Evolutionary conservation across 2,888 invertebrate species (phyloP).

Genomic region (Lucinisca nassula): DNA sequence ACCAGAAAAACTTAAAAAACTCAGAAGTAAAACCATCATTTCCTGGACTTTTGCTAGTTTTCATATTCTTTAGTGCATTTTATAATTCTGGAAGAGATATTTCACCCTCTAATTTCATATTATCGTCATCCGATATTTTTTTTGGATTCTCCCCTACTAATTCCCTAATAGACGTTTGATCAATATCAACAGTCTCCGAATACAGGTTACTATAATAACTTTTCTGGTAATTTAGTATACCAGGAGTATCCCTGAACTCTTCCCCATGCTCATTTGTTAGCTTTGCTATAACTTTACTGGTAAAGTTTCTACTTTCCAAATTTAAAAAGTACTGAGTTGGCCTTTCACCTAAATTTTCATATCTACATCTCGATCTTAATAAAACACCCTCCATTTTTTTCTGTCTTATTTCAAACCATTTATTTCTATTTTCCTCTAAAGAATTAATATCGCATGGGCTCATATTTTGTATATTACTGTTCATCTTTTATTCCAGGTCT

Average conservation of each 20-base stretch:
- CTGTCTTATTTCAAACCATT: not conserved
- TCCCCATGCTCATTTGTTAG: not conserved
- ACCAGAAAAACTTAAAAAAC: not conserved
- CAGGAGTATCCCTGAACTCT: not conserved
- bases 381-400: not conserved
- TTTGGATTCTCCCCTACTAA: not conserved
- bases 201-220: not conserved
- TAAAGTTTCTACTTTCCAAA: not conserved
- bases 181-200: not conserved
- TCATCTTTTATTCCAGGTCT: not conserved
- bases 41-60: not conserved
- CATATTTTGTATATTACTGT: not conserved
- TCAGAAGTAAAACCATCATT: not conserved
- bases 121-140: not conserved
- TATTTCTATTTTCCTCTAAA: not conserved
- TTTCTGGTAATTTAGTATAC: not conserved
- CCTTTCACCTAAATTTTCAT: not conserved
- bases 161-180: not conserved
- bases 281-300: not conserved
- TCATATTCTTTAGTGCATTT: not conserved
- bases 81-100: not conserved
- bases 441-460: not conserved
- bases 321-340: not conserved
- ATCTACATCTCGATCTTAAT: not conserved
- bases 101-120: not conserved